A percentile compares a stretch with the other conserved stretches of the same genome.
Evolutionary conservation across 2,113 vertebrate species (phyloP).

Genomic region (Austrofundulus limnaeus): DNA sequence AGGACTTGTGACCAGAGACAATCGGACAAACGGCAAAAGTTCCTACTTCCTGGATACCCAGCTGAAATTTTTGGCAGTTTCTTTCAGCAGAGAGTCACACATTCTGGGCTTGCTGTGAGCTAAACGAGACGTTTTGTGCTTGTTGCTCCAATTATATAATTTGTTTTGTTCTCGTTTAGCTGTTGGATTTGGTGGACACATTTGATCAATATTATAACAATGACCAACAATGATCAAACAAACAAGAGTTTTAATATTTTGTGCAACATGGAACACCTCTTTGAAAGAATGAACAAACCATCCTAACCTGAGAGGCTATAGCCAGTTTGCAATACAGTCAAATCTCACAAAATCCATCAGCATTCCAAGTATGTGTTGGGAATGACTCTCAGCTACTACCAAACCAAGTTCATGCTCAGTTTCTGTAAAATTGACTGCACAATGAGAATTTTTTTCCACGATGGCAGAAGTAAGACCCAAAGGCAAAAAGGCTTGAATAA

Average conservation of each 20-base stretch:
- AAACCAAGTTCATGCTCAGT: too few relatives aligned
- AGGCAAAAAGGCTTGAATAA: too few relatives aligned
- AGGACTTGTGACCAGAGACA: neutral
- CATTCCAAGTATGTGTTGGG: too few relatives aligned
- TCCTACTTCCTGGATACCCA: constrained; percentile 28
- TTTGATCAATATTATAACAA: neutral
- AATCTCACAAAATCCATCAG: too few relatives aligned
- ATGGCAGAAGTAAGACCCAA: too few relatives aligned
- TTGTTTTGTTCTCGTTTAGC: constrained; percentile 20
- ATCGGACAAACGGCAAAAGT: constrained; percentile 13
- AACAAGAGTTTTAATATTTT: neutral
- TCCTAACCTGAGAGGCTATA: too few relatives aligned
- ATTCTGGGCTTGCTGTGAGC: constrained; percentile 50
- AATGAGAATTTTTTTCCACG: too few relatives aligned
- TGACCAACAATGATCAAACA: neutral
- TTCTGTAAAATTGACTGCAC: too few relatives aligned
- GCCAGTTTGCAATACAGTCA: too few relatives aligned
- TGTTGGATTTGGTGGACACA: constrained; percentile 2
- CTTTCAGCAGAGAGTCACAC: constrained; percentile 55
- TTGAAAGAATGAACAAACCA: too few relatives aligned
- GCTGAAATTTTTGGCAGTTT: constrained; percentile 45
- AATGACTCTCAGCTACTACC: too few relatives aligned
- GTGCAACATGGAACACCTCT: too few relatives aligned
- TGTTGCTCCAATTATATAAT: constrained; percentile 53
- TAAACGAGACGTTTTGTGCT: constrained; percentile 32